Percentiles rank a stretch among this genome's conserved stretches.
Conservation (phyloP, 2,797 vertebrate genomes). For the Sparidentex hasta region DNA sequence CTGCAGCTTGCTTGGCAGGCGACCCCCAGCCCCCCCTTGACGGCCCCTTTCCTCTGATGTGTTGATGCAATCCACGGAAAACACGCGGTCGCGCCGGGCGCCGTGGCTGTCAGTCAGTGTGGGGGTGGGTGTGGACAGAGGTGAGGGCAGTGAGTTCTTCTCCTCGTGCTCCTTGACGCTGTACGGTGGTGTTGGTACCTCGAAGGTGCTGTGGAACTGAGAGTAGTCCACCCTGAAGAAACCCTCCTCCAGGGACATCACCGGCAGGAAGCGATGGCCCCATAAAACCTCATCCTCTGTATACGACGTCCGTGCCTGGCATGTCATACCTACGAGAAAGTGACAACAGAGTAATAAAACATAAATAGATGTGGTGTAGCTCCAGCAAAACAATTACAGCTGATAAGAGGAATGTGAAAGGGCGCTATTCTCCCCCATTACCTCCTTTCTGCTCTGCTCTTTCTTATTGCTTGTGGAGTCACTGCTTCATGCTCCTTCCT, state of each 20-base stretch:
- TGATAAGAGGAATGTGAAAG: slow-evolving; percentile 25
- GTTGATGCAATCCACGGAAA: slow-evolving; percentile 87
- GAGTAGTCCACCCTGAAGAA: slow-evolving; percentile 94
- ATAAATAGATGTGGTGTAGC: slow-evolving; percentile 17
- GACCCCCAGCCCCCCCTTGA: slow-evolving; percentile 60
- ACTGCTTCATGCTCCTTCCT: slow-evolving; percentile 14
- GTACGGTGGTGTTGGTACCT: slow-evolving; percentile 90
- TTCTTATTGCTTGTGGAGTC: slow-evolving; percentile 23
- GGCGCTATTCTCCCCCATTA: slow-evolving; percentile 15
- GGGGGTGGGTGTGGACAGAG: slow-evolving; percentile 81
- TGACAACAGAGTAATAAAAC: slow-evolving; percentile 1
- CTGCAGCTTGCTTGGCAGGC: slow-evolving; percentile 89
- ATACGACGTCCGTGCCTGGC: slow-evolving; percentile 92
- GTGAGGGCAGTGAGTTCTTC: slow-evolving; percentile 84
- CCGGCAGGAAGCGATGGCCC: slow-evolving; percentile 93
- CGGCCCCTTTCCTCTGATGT: slow-evolving; percentile 74
- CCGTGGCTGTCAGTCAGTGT: slow-evolving; percentile 71
- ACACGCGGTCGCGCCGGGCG: slow-evolving; percentile 80
- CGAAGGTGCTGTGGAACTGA: slow-evolving; percentile 92
- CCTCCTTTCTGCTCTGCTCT: slow-evolving; percentile 19
- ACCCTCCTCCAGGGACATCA: slow-evolving; percentile 93
- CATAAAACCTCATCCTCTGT: slow-evolving; percentile 94
- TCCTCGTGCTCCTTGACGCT: slow-evolving; percentile 92
- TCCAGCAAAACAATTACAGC: slow-evolving; percentile 35
- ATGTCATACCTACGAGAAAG: slow-evolving; percentile 89